Evolutionary conservation across 2,797 vertebrate species (phyloP), one percentile per base, ranked within the genome.

Genomic region (Selene dorsalis): DNA sequence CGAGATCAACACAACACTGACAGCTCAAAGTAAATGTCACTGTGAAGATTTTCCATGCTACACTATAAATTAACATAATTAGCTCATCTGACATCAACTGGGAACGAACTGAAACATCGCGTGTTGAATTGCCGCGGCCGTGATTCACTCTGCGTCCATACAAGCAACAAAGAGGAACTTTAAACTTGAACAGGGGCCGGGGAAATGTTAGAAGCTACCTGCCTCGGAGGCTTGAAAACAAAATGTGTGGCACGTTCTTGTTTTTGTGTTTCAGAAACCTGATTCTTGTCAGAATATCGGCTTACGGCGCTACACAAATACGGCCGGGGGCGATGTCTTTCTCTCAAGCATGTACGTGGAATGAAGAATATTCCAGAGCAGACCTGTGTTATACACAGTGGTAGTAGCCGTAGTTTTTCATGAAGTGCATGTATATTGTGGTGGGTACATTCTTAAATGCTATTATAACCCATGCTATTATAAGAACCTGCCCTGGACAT

Each of bases 261-360:
- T 88, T 91, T 84, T 91, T 92, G 86, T 92, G 87, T 93, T 91
- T 91, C 74, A 91, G 92, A 93, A 93, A 93, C 88, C 86, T 67
- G 89, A 94, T 85, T 91, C 91, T 91, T 94, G 92, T 94, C 77
- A 88, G 91, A 92, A 91, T 92, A 93, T 94, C 91, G 57, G 80
- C 90, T 94, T 93, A 89, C 91, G 57, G 80, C 60, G 35, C 86
- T 83, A 90, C 88, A 92, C 77, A 88, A 91, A 91, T 89, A 88
- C 83, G 82, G 86, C 92, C 65, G 32, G 43, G 65, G 86, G 93
- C 64, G 2, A 85, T 78, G 69, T 84, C 85, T 93, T 89, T 80
- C 84, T 87, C 71, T 78, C 77, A 87, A 69, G 77, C 73, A 35
- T 86, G 83, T 87, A 83, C 4, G 11, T 74, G 89, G 88, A 89